Base-by-base conservation (phyloP, 2,888 invertebrate genomes). In the Acrobasis suavella region DNA sequence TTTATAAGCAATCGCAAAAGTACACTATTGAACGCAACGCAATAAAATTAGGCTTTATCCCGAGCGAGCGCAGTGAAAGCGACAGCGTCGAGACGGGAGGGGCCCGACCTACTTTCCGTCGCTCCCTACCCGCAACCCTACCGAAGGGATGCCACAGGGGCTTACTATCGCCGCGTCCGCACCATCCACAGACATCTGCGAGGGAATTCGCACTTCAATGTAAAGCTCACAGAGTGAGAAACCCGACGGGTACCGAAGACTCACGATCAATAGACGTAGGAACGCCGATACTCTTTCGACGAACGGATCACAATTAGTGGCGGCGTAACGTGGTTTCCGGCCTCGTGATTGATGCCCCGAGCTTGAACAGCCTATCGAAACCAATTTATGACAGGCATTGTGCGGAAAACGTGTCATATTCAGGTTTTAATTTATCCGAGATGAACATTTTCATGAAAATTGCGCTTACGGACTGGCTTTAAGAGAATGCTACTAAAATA, bases 1-100 rank as follows among this genome's bases (percentile, higher is more conserved):
- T 54, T 14, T 46, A n/a, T 7, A 46, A 74, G 66, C 69, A 69
- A 73, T 74, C 76, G 72, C 76, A 77, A 80, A 79, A 78, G 82
- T 80, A 81, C 32, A 32, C 81, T 83, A 87, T 87, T 84, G 86
- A 56, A 85, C 77, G 71, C 74, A 75, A 80, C 82, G 83, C 84
- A 88, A 89, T 89, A 87, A 90, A 88, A 89, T 90, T 91, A 87
- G 86, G 83, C 80, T 87, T 84, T 83, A 86, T 87, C 83, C 83
- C 86, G 73, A 78, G 73, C 80, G 79, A 79, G 79, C 81, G 80
- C 79, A 85, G 80, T 82, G 87, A 87, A 87, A 86, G 87, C 85
- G 85, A 83, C 86, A 77, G 50, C 55, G 55, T 17, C 73, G 68
- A 74, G 77, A 76, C 70, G 80, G 77, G 68, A n/a, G 68, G 68